A percentile compares a stretch with the other conserved stretches of the same genome.
phyloP scores from a whole-genome alignment of 2,888 invertebrate species.

The Drosophila mercatorum region DNA sequence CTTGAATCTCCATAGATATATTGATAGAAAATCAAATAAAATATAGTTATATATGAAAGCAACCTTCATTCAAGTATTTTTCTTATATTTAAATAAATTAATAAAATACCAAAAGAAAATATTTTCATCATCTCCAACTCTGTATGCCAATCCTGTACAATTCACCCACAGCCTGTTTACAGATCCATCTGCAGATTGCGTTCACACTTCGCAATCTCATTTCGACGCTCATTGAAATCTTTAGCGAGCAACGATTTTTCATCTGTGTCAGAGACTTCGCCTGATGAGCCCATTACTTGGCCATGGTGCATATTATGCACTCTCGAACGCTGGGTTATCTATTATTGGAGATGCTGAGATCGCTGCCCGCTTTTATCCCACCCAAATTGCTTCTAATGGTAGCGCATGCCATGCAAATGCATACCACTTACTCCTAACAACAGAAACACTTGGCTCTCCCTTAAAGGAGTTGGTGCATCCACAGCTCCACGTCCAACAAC shows the following conservation, averaged over 20 bases:
- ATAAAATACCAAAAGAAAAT: background rate
- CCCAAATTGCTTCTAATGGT: conserved; percentile 77
- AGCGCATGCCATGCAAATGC: conserved; percentile 79
- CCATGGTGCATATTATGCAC: conserved; percentile 4
- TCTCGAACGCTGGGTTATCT: conserved; percentile 39
- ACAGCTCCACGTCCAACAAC: conserved; percentile 31
- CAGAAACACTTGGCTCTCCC: conserved; percentile 68
- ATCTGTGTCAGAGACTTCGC: conserved; percentile 25
- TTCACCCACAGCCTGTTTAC: background rate
- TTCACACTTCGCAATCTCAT: conserved; percentile 31
- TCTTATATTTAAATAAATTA: background rate
- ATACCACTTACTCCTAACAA: conserved; percentile 65
- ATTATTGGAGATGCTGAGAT: conserved; percentile 38
- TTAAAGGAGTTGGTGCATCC: conserved; percentile 51
- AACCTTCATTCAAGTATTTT: background rate
- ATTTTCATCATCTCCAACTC: background rate
- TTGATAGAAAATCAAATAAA: background rate
- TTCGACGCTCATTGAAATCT: conserved; percentile 12
- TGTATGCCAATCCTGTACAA: background rate
- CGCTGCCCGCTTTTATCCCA: conserved; percentile 66
- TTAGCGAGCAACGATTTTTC: conserved; percentile 22
- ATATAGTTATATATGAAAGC: background rate
- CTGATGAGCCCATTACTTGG: conserved; percentile 37
- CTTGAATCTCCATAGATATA: too few species aligned
- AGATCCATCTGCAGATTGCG: conserved; percentile 5